Evolutionary conservation across 2,113 vertebrate genomes (phyloP), one percentile per base, ranked within the genome.

Genomic region (Oreochromis aureus): DNA sequence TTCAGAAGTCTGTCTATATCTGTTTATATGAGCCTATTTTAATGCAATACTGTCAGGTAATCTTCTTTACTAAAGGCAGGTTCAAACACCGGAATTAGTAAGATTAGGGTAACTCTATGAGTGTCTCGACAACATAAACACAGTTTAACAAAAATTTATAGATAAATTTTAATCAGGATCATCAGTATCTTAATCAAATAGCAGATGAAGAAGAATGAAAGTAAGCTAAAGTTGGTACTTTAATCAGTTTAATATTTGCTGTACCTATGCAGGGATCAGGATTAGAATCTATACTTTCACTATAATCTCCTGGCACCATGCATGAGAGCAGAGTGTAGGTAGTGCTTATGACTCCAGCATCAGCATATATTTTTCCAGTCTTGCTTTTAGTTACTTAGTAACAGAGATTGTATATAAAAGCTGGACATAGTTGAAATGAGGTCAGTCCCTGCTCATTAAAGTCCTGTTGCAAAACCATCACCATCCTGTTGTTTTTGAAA

Each of bases 31-130:
- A 53, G 15, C 69, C 12, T 0, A 34, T 59, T 78, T 78, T 51
- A 56, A 58, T 48, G 19, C 19, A 76, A 9, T 15, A 15, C 44
- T 46, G 5, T 46, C 44, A 6, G 44, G 44, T 15, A 46, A 27
- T 19, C 18, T n/a, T 63, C 32, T 66, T 36, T n/a, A 66, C 10
- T 7, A 36, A 66, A n/a, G 18, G 18, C 32, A 19, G 16, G 61
- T 36, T 66, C 5, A 66, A 66, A 66, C 34, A 66, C 34, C 4
- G 0, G 0, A n/a, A 66, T 7, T 5, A 1, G 61, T 36, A n/a
- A 66, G 39, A 39, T 39, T 0, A 69, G 19, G 63, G 34, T 13
- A 22, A 5, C 6, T 66, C 34, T 12, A 22, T n/a, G 4, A 69
- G 63, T 41, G 11, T 22, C 19, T 6, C 9, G 63, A 69, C 11